Conservation (phyloP, 2,888 invertebrate species). For the Notocelia uddmanniana region DNA sequence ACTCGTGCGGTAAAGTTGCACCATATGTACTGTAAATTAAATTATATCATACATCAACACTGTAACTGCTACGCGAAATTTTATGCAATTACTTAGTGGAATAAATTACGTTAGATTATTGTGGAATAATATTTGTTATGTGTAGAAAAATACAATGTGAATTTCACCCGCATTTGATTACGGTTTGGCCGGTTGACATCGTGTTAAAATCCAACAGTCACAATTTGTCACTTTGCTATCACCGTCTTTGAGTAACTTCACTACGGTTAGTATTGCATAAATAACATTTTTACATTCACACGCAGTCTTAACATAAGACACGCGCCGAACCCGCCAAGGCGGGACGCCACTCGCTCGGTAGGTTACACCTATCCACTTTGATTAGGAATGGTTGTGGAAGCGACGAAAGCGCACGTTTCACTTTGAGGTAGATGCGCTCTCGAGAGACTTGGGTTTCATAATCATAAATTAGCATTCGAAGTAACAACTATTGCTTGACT, state of each 20-base stretch:
- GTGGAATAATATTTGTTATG: constrained; percentile 62
- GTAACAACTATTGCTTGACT: constrained; percentile 58
- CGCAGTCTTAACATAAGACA: constrained; percentile 70
- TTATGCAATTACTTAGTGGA: constrained; percentile 64
- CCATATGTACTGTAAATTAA: constrained; percentile 73
- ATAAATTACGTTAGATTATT: constrained; percentile 48
- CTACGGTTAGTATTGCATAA: constrained; percentile 64
- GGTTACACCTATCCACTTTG: constrained; percentile 30
- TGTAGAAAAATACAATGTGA: constrained; percentile 71
- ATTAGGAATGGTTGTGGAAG: constrained; percentile 35
- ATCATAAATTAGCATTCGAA: constrained; percentile 23
- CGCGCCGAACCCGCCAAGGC: constrained; percentile 51
- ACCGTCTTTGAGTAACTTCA: constrained; percentile 58
- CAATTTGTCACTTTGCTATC: constrained; percentile 74
- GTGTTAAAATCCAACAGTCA: constrained; percentile 52
- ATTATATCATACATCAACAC: constrained; percentile 67
- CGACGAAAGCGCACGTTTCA: constrained; percentile 26
- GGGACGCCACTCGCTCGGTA: constrained; percentile 35
- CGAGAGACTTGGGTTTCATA: constrained; percentile 31
- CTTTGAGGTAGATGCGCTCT: constrained; percentile 32
- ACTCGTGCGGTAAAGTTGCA: too few relatives aligned
- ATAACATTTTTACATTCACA: constrained; percentile 60
- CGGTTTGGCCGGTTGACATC: constrained; percentile 56
- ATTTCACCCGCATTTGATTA: constrained; percentile 50
- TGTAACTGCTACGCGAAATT: constrained; percentile 61